Evolutionary conservation across 2,113 vertebrate genomes (phyloP).

Genomic region (Monopterus albus): DNA sequence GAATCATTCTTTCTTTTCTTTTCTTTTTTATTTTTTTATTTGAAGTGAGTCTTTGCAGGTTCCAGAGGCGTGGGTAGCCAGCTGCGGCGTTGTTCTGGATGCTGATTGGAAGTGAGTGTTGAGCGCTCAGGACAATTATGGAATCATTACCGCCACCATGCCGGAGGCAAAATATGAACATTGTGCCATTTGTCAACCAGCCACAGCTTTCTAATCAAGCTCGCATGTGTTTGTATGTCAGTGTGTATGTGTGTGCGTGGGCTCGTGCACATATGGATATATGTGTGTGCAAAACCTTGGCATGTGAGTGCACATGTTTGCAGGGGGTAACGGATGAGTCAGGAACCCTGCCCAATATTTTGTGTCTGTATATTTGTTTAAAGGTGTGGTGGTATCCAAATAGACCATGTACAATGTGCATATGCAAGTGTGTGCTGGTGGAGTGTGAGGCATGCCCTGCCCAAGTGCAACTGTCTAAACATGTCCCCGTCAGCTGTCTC

Average conservation of each 20-base stretch:
- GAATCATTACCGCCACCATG: slow-evolving; percentile 76
- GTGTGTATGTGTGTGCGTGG: slow-evolving; percentile 5
- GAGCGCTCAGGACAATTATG: slow-evolving; percentile 78
- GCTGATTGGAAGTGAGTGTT: slow-evolving; percentile 80
- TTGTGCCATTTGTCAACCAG: slow-evolving; percentile 76
- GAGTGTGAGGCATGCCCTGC: slow-evolving; percentile 80
- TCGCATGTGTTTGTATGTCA: slow-evolving; percentile 62
- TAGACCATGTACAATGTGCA: slow-evolving; percentile 43
- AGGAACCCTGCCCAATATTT: slow-evolving; percentile 54
- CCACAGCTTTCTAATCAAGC: slow-evolving; percentile 76
- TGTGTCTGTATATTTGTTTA: slow-evolving; percentile 61
- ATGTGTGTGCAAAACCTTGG: slow-evolving; percentile 40
- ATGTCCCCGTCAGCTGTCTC: slow-evolving; percentile 84
- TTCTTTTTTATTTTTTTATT: slow-evolving; percentile 22
- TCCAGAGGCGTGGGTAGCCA: slow-evolving; percentile 67
- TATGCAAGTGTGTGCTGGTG: slow-evolving; percentile 49
- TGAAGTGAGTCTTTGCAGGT: slow-evolving; percentile 36
- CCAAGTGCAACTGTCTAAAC: slow-evolving; percentile 78
- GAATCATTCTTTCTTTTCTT: slow-evolving; percentile 30
- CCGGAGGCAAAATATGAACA: slow-evolving; percentile 79
- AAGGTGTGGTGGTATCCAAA: slow-evolving; percentile 49
- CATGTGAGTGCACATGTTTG: slow-evolving; percentile 78
- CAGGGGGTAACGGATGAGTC: slow-evolving; percentile 55
- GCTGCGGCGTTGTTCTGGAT: slow-evolving; percentile 67
- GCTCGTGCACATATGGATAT: background rate